Evolutionary conservation across 1,140 invertebrate genomes (phyloP).

Genomic region (Aphaenogaster rudis): DNA sequence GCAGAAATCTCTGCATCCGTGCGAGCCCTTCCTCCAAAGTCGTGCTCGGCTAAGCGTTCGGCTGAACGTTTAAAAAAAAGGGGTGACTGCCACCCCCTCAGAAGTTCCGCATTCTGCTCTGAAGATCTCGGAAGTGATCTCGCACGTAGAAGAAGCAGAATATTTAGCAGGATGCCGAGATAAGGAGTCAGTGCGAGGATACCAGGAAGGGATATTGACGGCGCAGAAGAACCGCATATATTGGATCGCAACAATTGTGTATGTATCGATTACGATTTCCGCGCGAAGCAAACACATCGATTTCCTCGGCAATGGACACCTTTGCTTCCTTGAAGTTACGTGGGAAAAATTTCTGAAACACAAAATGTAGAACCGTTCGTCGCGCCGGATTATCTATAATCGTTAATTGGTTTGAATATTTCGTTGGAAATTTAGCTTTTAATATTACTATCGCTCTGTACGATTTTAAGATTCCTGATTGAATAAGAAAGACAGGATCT

Average conservation of each 20-base stretch:
- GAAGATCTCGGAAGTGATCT: constrained; percentile 37
- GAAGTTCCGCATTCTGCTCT: not conserved
- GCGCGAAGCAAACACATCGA: not conserved
- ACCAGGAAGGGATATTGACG: not conserved
- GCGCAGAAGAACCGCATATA: not conserved
- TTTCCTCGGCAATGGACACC: not conserved
- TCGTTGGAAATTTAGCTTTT: not conserved
- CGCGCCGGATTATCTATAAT: not conserved
- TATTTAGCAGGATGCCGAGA: constrained; percentile 11
- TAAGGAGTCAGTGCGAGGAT: constrained; percentile 4
- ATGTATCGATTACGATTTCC: constrained; percentile 15
- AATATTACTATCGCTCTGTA: not conserved
- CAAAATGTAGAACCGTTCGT: not conserved
- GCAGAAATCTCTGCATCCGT: constrained; percentile 76
- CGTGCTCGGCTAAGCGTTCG: constrained; percentile 8
- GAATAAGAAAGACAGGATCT: not conserved
- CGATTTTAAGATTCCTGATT: constrained; percentile 13
- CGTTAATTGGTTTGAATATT: not conserved
- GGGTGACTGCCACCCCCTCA: not conserved
- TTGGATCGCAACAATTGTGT: constrained; percentile 12
- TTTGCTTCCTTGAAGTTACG: constrained; percentile 10
- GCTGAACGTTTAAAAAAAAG: not conserved
- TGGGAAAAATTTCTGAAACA: not conserved
- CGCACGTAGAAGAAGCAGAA: not conserved
- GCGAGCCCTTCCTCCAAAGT: constrained; percentile 44